Conservation (phyloP, 2,797 vertebrate genomes). For the Anabas testudineus region DNA sequence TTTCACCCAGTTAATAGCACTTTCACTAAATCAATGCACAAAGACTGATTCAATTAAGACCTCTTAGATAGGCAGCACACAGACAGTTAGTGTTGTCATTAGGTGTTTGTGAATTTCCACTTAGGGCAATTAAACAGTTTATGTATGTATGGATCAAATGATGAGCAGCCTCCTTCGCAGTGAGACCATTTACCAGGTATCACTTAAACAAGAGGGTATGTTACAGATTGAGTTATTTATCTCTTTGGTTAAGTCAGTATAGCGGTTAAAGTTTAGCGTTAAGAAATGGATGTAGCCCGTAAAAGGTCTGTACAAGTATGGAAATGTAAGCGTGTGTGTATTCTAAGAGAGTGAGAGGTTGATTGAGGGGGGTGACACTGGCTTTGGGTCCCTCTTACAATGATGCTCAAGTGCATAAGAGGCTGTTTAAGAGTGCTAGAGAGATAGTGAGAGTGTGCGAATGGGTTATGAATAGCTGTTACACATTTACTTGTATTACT, state of each 20-base stretch:
- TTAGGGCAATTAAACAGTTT: not conserved
- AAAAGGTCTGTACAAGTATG: constrained; percentile 22
- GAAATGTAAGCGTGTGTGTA: constrained; percentile 23
- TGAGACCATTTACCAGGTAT: not conserved
- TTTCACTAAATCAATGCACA: constrained; percentile 72
- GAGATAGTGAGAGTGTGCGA: constrained; percentile 75
- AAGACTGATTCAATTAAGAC: constrained; percentile 69
- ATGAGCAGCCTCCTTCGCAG: not conserved
- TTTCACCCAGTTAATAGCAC: constrained; percentile 58
- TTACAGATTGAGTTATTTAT: not conserved
- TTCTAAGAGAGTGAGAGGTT: constrained; percentile 69
- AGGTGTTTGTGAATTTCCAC: constrained; percentile 23
- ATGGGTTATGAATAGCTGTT: constrained; percentile 79
- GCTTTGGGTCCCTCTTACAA: constrained; percentile 63
- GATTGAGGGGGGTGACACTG: constrained; percentile 69
- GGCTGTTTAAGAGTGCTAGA: constrained; percentile 65
- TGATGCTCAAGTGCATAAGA: constrained; percentile 71
- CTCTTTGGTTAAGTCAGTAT: not conserved
- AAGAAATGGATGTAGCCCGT: constrained; percentile 20
- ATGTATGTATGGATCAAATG: not conserved
- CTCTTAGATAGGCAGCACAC: constrained; percentile 47
- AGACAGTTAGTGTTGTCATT: constrained; percentile 13
- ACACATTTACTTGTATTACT: constrained; percentile 71
- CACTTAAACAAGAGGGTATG: not conserved
- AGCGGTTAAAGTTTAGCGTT: constrained; percentile 13